Evolutionary conservation across 1,140 invertebrate genomes (phyloP).

Genomic region (Pachyrhynchus sulphureomaculatus): DNA sequence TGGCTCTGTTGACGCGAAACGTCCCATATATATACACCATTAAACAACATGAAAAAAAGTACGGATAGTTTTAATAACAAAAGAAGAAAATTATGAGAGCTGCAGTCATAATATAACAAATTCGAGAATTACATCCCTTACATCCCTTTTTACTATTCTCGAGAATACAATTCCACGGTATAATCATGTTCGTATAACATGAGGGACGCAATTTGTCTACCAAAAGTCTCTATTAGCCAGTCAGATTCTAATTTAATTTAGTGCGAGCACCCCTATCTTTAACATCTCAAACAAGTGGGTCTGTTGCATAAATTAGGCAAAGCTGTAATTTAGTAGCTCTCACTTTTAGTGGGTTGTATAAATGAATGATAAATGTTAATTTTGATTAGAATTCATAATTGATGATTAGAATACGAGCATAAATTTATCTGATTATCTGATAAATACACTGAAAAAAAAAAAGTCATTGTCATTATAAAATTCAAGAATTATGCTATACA

Average conservation of each 20-base stretch:
- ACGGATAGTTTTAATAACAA: too few species aligned
- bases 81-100: too few species aligned
- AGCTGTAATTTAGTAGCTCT: slow-evolving; percentile 21
- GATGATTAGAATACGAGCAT: too few species aligned
- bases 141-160: too few species aligned
- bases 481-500: too few species aligned
- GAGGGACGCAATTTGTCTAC: slow-evolving; percentile 34
- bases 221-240: slow-evolving; percentile 32
- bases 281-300: slow-evolving; percentile 31
- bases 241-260: slow-evolving; percentile 30
- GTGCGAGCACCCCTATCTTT: slow-evolving; percentile 32
- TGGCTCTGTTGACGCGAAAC: too few species aligned
- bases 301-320: slow-evolving; percentile 30
- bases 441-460: too few species aligned
- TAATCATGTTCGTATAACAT: slow-evolving; percentile 14
- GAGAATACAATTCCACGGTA: not conserved
- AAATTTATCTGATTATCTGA: too few species aligned
- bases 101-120: not conserved
- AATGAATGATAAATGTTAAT: slow-evolving; percentile 23
- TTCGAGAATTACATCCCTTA: not conserved
- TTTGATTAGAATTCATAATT: not conserved
- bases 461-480: too few species aligned
- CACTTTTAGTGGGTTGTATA: slow-evolving; percentile 17
- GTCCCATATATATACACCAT: too few species aligned
- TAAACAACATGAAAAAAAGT: too few species aligned